Evolutionary conservation across 2,797 vertebrate genomes (phyloP).

Genomic region (Florisuga fusca): DNA sequence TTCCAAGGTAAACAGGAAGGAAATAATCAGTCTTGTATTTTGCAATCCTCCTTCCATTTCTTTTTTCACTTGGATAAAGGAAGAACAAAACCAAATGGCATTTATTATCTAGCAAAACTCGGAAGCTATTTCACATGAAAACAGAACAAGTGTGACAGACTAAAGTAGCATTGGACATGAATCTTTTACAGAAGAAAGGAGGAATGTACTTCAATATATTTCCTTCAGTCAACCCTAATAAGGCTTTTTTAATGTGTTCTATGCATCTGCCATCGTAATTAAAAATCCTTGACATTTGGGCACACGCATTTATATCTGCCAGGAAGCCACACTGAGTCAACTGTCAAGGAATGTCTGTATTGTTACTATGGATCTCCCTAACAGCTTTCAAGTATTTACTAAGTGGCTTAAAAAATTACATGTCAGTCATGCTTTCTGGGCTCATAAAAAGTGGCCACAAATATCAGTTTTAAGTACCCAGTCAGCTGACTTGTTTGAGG

Average conservation of each 20-base stretch:
- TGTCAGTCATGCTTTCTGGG: slow-evolving; percentile 52
- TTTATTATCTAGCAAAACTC: slow-evolving; percentile 62
- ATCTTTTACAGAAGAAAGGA: slow-evolving; percentile 45
- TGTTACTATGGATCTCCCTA: slow-evolving; percentile 56
- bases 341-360: slow-evolving; percentile 61
- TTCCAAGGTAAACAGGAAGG: not conserved
- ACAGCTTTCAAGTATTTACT: slow-evolving; percentile 65
- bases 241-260: slow-evolving; percentile 68
- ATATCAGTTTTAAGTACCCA: slow-evolving; percentile 68
- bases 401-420: slow-evolving; percentile 76
- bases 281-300: slow-evolving; percentile 80
- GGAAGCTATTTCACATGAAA: slow-evolving; percentile 57
- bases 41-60: not conserved
- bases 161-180: slow-evolving; percentile 56
- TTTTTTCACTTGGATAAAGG: not conserved
- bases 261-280: slow-evolving; percentile 74
- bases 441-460: slow-evolving; percentile 69
- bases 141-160: slow-evolving; percentile 56
- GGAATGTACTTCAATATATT: slow-evolving; percentile 57
- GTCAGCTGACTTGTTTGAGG: slow-evolving; percentile 65
- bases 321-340: slow-evolving; percentile 66
- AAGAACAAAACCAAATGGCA: slow-evolving; percentile 52
- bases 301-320: slow-evolving; percentile 57
- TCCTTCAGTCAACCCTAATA: slow-evolving; percentile 66
- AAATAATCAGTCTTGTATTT: not conserved